Conservation (phyloP, 2,797 vertebrate species). For the Dallia pectoralis region DNA sequence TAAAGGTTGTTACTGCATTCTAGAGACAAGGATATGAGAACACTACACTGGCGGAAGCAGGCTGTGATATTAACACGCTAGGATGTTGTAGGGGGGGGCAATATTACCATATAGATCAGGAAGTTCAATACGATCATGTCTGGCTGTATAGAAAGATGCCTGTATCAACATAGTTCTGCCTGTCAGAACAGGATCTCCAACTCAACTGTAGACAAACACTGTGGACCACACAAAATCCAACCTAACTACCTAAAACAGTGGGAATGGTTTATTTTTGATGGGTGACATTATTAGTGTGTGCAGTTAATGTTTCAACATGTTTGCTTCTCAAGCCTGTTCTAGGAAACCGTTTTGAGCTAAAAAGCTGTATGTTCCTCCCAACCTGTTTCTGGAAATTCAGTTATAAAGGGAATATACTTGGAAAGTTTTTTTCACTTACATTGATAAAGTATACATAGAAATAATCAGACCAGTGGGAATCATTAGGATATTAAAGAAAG, state of each 20-base stretch:
- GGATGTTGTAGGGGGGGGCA: not conserved
- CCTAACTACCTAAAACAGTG: not conserved
- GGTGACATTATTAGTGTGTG: slow-evolving; percentile 8
- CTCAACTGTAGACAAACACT: slow-evolving; percentile 2
- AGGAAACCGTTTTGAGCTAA: not conserved
- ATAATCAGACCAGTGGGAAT: too few relatives aligned
- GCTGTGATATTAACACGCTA: not conserved
- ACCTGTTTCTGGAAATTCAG: too few relatives aligned
- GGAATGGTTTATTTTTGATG: not conserved
- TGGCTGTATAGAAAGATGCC: not conserved
- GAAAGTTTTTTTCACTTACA: not conserved
- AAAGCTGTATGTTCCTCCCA: not conserved
- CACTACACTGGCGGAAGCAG: not conserved
- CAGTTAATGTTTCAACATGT: not conserved
- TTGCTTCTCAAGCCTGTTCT: not conserved
- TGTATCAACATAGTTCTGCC: slow-evolving; percentile 22
- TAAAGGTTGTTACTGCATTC: not conserved
- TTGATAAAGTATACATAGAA: not conserved
- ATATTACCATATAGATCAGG: not conserved
- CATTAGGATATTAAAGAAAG: too few relatives aligned
- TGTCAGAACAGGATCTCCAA: slow-evolving; percentile 52
- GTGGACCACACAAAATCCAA: slow-evolving; percentile 19
- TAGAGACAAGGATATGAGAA: not conserved
- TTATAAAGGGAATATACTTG: not conserved
- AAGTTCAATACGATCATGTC: not conserved